Evolutionary conservation across 2,888 invertebrate genomes (phyloP), one percentile per base, ranked within the genome.

Genomic region (Oeneis ivallda): DNA sequence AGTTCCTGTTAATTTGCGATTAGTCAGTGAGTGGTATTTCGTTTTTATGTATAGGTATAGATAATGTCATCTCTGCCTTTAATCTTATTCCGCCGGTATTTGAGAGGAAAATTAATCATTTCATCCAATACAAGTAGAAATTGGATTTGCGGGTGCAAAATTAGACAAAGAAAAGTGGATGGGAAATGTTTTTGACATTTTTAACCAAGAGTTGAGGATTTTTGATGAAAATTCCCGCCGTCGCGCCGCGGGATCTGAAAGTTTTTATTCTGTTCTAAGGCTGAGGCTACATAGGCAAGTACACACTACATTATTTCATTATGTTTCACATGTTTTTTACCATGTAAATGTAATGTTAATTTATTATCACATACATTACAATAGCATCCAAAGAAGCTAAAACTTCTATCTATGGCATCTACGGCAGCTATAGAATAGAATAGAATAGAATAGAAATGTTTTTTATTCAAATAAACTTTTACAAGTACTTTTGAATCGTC

Each of bases 121-220:
- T 68, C 64, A 58, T 58, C 61, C 66, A 61, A 65, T 68, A 66
- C 64, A 53, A 32, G 49, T n/a, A 57, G 53, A 60, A 69, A 69
- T 67, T 59, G 8, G 56, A 56, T 56, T 56, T 56, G 41, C 19
- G 56, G 56, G 39, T 54, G n/a, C 49, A 47, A 61, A 66, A 64
- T 66, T 58, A 62, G 34, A 58, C 56, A 43, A 60, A 41, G 52
- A 49, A 59, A 66, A 64, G 39, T 49, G 11, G 43, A 26, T 39
- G 32, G 10, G 39, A 50, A 61, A 62, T 67, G 57, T 66, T 67
- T 59, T 63, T 65, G 65, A 54, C 61, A 64, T 62, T 67, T 67
- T 67, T 64, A 70, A 65, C 66, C 57, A 53, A 62, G 61, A 64
- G 52, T 62, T 60, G 52, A 43, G 52, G 52, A 19, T 50, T 62